phyloP scores from a whole-genome alignment of 2,888 invertebrate genomes.

The Hyppa rectilinea region DNA sequence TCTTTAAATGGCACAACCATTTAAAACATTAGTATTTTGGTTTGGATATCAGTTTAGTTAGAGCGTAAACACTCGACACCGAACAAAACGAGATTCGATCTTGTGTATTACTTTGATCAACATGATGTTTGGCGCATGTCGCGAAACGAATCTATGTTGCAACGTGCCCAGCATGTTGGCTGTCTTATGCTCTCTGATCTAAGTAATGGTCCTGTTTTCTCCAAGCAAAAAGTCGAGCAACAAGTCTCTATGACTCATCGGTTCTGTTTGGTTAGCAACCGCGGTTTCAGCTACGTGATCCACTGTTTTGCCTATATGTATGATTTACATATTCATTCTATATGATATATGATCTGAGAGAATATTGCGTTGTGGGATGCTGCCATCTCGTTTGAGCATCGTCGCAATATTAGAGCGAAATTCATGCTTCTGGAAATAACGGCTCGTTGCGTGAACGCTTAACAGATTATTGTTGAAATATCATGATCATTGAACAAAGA shows the following conservation, averaged over 20 bases:
- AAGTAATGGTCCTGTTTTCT: slow-evolving; percentile 69
- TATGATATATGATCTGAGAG: slow-evolving; percentile 54
- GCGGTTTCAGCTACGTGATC: slow-evolving; percentile 68
- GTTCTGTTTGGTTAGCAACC: slow-evolving; percentile 66
- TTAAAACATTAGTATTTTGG: slow-evolving; percentile 34
- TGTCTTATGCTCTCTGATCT: slow-evolving; percentile 59
- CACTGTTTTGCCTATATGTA: slow-evolving; percentile 63
- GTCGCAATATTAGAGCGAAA: slow-evolving; percentile 49
- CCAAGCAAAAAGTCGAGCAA: slow-evolving; percentile 72
- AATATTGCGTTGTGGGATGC: slow-evolving; percentile 56
- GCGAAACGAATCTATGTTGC: slow-evolving; percentile 56
- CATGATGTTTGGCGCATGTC: slow-evolving; percentile 56
- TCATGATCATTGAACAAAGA: slow-evolving; percentile 57
- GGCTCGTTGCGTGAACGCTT: slow-evolving; percentile 34
- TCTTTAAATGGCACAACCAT: slow-evolving; percentile 48
- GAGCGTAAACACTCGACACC: slow-evolving; percentile 38
- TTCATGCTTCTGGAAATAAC: slow-evolving; percentile 49
- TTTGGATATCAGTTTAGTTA: slow-evolving; percentile 43
- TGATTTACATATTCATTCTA: slow-evolving; percentile 63
- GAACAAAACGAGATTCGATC: slow-evolving; percentile 26
- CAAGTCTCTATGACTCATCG: slow-evolving; percentile 74
- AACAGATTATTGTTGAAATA: slow-evolving; percentile 40
- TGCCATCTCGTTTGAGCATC: slow-evolving; percentile 52
- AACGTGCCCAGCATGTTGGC: slow-evolving; percentile 57
- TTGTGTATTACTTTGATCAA: slow-evolving; percentile 47